Evolutionary conservation across 2,113 vertebrate species (phyloP).

Genomic region (Mola mola): DNA sequence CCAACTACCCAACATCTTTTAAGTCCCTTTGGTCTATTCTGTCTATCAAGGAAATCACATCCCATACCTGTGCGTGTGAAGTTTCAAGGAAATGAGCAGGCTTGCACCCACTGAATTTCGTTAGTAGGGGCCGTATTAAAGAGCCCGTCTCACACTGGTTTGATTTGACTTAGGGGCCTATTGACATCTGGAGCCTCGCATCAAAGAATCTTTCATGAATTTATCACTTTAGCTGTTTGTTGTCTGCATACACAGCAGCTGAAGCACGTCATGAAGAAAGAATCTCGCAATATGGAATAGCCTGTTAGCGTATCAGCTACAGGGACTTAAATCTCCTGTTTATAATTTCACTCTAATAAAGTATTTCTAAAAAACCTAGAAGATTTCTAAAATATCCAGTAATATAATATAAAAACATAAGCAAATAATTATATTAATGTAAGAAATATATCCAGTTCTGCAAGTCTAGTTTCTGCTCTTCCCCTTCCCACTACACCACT

Average conservation of each 20-base stretch:
- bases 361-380: too few species aligned
- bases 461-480: too few species aligned
- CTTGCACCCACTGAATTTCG: slow-evolving; percentile 18
- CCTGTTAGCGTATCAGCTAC: background rate
- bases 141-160: background rate
- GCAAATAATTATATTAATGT: too few species aligned
- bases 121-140: slow-evolving; percentile 24
- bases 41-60: slow-evolving; percentile 51
- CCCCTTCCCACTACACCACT: too few species aligned
- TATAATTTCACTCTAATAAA: background rate
- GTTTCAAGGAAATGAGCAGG: slow-evolving; percentile 38
- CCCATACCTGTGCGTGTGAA: slow-evolving; percentile 20
- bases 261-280: background rate
- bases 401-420: too few species aligned
- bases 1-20: slow-evolving; percentile 22
- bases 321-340: background rate
- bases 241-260: background rate
- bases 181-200: slow-evolving; percentile 7
- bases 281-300: background rate
- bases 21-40: slow-evolving; percentile 24
- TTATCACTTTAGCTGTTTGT: background rate
- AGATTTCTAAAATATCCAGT: too few species aligned
- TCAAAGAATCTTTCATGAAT: slow-evolving; percentile 10
- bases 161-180: background rate
- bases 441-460: too few species aligned